Conservation (phyloP, 2,113 vertebrate species). For the Rattus rattus region DNA sequence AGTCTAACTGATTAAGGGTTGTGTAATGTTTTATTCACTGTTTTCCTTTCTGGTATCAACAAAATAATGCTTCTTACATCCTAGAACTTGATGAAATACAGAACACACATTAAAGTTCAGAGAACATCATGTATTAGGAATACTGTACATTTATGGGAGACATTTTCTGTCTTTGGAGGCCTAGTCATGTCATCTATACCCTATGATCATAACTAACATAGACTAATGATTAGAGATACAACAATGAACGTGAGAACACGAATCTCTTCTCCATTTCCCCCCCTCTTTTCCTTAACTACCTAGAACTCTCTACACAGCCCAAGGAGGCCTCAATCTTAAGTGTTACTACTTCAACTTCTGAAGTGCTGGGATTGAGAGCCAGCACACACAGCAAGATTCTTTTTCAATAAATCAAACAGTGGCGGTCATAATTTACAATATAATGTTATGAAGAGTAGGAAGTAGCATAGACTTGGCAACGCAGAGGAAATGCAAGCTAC, state of each 20-base stretch:
- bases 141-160: background rate
- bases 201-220: background rate
- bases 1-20: background rate
- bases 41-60: background rate
- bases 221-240: background rate
- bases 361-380: background rate
- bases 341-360: background rate
- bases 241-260: background rate
- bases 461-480: background rate
- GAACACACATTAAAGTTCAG: background rate
- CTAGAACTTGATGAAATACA: slow-evolving; percentile 7
- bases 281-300: background rate
- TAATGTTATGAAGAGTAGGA: background rate
- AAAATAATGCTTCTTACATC: background rate
- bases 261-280: background rate
- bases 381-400: background rate
- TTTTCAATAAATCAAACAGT: background rate
- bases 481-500: background rate
- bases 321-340: background rate
- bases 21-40: background rate
- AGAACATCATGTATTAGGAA: background rate
- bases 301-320: background rate
- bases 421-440: background rate
- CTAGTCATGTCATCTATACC: background rate
- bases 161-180: background rate